Percentiles rank a stretch among this genome's conserved stretches.
These are phyloP conservation scores for Folsomia manolachei DNA, from an alignment of 2,888 invertebrate genomes.

Conservation along the genomic window DNA sequence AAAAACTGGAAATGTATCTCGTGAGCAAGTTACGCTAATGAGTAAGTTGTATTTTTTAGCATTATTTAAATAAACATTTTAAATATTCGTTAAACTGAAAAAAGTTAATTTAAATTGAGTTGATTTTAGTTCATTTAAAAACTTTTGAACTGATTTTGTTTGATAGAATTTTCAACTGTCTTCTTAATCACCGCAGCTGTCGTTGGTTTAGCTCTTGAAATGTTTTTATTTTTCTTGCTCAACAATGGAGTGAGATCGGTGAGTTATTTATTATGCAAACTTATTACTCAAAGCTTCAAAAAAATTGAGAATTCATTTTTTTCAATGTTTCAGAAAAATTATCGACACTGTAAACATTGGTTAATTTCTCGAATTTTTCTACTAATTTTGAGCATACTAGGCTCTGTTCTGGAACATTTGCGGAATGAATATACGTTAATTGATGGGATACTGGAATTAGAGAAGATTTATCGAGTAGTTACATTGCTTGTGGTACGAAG, in stretches of 20 bases:
- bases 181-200: constrained; percentile 35
- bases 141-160: neutral
- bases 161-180: constrained; percentile 34
- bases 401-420: constrained; percentile 31
- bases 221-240: constrained; percentile 37
- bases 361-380: constrained; percentile 27
- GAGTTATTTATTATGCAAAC: constrained; percentile 15
- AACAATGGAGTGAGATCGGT: constrained; percentile 39
- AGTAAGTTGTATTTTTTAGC: neutral
- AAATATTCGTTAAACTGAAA: too few relatives aligned
- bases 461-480: constrained; percentile 30
- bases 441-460: constrained; percentile 31
- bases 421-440: constrained; percentile 29
- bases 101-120: too few relatives aligned
- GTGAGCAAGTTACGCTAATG: neutral
- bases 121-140: too few relatives aligned
- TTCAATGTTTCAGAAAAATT: constrained; percentile 26
- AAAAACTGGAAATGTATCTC: neutral
- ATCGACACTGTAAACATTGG: constrained; percentile 39
- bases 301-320: neutral
- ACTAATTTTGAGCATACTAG: constrained; percentile 25
- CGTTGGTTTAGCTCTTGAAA: constrained; percentile 35
- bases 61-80: too few relatives aligned
- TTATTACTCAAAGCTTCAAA: neutral
- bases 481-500: constrained; percentile 30